Conservation (phyloP, 2,113 vertebrate genomes). For the Halcyon senegalensis region DNA sequence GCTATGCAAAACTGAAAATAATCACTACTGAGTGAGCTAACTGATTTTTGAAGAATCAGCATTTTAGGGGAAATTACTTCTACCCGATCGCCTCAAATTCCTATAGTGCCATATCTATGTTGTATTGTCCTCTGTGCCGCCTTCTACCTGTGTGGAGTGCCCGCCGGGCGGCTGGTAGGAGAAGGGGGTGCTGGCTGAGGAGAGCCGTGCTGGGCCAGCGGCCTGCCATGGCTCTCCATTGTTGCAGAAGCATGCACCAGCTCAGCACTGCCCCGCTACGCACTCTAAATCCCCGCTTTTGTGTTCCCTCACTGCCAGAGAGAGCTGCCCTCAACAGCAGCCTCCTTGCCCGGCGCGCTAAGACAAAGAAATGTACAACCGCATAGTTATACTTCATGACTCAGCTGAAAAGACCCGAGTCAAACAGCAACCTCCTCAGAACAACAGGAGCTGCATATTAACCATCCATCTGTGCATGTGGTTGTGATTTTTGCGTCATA, state of each 20-base stretch:
- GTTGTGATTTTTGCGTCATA: not conserved
- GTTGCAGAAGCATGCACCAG: conserved; percentile 43
- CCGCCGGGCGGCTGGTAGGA: fast-evolving
- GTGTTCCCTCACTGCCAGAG: conserved; percentile 21
- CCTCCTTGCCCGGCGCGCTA: conserved; percentile 28
- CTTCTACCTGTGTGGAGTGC: fast-evolving
- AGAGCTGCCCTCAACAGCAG: conserved; percentile 30
- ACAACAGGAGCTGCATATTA: not conserved
- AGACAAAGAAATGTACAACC: conserved; percentile 35
- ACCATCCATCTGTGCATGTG: not conserved
- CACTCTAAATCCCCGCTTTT: conserved; percentile 63
- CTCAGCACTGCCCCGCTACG: conserved; percentile 41
- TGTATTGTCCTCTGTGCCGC: not conserved
- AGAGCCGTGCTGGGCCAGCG: not conserved
- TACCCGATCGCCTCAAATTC: not conserved
- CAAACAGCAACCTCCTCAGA: not conserved
- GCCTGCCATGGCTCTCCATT: not conserved
- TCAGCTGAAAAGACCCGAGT: conserved; percentile 38
- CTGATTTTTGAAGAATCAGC: not conserved
- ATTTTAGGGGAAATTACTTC: not conserved
- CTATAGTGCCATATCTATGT: not conserved
- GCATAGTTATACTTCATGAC: conserved; percentile 20
- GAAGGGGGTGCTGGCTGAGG: not conserved
- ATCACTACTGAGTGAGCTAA: not conserved
- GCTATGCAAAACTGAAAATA: not conserved